Evolutionary conservation across 2,797 vertebrate genomes (phyloP).

Genomic region (Anguilla marmorata): DNA sequence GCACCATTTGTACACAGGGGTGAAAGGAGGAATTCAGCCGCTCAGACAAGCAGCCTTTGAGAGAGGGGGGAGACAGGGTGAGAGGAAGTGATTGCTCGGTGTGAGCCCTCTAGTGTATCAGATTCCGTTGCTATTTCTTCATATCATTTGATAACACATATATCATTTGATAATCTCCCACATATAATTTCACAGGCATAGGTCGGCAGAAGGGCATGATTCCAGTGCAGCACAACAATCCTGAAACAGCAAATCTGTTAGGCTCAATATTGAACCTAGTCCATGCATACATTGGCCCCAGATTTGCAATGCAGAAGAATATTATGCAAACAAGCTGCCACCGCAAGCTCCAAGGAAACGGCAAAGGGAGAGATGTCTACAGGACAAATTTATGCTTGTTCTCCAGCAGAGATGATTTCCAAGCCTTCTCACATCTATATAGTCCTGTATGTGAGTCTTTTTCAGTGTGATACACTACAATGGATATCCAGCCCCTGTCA

Average conservation of each 20-base stretch:
- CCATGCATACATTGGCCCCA: not conserved
- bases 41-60: conserved; percentile 32
- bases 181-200: not conserved
- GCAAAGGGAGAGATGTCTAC: not conserved
- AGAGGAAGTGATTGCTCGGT: conserved; percentile 19
- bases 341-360: not conserved
- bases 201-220: not conserved
- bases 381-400: not conserved
- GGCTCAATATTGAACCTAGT: not conserved
- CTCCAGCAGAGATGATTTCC: not conserved
- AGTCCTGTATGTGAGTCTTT: not conserved
- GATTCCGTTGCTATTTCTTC: not conserved
- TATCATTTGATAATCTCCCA: not conserved
- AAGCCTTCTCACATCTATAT: not conserved
- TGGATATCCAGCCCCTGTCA: not conserved
- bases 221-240: not conserved
- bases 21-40: conserved; percentile 30
- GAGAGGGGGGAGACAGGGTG: not conserved
- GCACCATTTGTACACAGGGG: conserved; percentile 20
- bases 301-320: conserved; percentile 14
- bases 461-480: not conserved
- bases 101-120: not conserved
- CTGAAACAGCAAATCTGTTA: conserved; percentile 6
- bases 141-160: not conserved
- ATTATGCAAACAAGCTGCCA: conserved; percentile 12